Conservation (phyloP, 2,113 vertebrate genomes). For the Vidua macroura region DNA sequence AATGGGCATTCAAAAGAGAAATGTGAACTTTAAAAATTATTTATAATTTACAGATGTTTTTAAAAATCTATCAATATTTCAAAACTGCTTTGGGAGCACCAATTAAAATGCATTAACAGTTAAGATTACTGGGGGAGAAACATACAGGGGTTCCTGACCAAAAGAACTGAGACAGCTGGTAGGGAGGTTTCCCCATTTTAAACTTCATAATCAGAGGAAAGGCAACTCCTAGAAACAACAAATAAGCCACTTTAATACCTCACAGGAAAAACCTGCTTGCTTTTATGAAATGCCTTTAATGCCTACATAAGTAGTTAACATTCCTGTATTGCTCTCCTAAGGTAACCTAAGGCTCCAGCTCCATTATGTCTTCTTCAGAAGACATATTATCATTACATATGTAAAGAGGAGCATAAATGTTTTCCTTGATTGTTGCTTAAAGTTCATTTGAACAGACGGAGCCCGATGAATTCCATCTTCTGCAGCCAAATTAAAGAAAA, state of each 20-base stretch:
- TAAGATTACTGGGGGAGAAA: constrained; percentile 34
- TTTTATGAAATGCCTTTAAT: constrained; percentile 45
- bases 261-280: constrained; percentile 20
- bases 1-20: constrained; percentile 73
- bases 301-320: constrained; percentile 18
- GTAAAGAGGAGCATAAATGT: constrained; percentile 65
- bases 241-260: constrained; percentile 34
- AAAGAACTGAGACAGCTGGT: constrained; percentile 33
- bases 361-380: constrained; percentile 54
- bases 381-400: constrained; percentile 39
- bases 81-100: constrained; percentile 64
- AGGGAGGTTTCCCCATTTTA: not conserved
- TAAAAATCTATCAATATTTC: constrained; percentile 73
- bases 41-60: constrained; percentile 76
- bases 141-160: constrained; percentile 32
- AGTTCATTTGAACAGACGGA: constrained; percentile 76
- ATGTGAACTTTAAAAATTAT: constrained; percentile 76
- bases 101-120: constrained; percentile 72
- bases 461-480: constrained; percentile 65
- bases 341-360: constrained; percentile 25
- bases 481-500: constrained; percentile 71
- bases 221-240: constrained; percentile 33
- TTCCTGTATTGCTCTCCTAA: constrained; percentile 36
- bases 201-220: constrained; percentile 15
- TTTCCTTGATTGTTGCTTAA: constrained; percentile 72